These are phyloP conservation scores for Coracopsis vasa DNA, from an alignment of 2,113 vertebrate species.

Conservation along the genomic window DNA sequence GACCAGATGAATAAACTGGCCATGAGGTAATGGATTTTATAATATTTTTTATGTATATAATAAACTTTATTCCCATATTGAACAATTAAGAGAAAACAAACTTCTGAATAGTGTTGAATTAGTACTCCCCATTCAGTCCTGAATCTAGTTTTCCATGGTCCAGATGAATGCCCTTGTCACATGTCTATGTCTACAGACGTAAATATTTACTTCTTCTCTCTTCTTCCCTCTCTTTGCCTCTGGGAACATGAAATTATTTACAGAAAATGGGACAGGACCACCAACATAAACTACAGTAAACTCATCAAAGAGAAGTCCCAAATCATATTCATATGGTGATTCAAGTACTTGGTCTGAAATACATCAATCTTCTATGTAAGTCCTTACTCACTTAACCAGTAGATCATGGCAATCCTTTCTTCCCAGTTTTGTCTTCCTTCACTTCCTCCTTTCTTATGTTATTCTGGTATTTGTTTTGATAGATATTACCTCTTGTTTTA, in stretches of 20 bases:
- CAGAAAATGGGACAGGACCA: not conserved
- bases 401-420: not conserved
- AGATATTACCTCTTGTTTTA: not conserved
- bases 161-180: not conserved
- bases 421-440: not conserved
- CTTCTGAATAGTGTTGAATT: not conserved
- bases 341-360: not conserved
- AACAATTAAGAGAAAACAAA: not conserved
- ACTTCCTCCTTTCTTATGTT: not conserved
- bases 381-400: not conserved
- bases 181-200: not conserved
- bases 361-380: accelerated
- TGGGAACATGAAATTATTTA: not conserved
- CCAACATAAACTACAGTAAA: not conserved
- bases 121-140: not conserved
- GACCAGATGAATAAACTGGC: not conserved
- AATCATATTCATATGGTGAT: not conserved
- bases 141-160: not conserved
- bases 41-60: no score
- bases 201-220: not conserved
- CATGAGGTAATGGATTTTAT: not conserved
- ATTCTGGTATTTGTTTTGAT: not conserved
- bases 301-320: not conserved
- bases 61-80: not conserved
- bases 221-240: not conserved